Conservation (phyloP, 2,888 invertebrate species). For the Steinernema hermaphroditum region DNA sequence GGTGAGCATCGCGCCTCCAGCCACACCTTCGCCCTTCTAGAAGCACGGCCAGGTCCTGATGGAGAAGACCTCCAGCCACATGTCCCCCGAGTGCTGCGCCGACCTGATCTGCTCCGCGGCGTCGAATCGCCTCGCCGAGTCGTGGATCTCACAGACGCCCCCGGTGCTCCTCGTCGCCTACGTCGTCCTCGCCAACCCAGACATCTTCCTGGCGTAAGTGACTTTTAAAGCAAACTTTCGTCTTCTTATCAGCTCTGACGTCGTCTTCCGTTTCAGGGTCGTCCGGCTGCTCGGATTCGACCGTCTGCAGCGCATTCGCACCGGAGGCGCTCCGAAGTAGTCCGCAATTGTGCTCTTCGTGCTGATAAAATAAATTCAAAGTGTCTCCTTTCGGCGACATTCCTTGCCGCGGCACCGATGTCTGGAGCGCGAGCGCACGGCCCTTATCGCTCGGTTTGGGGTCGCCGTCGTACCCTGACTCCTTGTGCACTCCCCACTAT, state of each 20-base stretch:
- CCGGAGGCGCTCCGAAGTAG: neutral
- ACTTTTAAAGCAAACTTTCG: neutral
- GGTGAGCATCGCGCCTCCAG: too few species aligned
- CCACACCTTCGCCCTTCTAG: neutral
- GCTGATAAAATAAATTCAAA: neutral
- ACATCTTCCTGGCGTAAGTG: neutral
- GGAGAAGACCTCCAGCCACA: constrained; percentile 23
- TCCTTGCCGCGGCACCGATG: neutral
- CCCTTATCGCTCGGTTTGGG: constrained; percentile 2
- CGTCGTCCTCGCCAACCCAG: neutral
- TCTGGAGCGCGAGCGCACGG: neutral
- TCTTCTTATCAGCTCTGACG: neutral
- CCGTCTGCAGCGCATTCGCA: constrained; percentile 6
- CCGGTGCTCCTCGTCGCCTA: constrained; percentile 15
- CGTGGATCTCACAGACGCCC: constrained; percentile 8
- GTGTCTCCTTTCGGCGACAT: constrained; percentile 4
- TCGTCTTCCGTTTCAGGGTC: neutral
- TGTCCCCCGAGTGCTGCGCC: constrained; percentile 31
- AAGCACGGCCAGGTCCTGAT: constrained; percentile 33
- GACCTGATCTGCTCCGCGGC: constrained; percentile 34
- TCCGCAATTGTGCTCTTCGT: neutral
- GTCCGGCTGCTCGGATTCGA: constrained; percentile 20
- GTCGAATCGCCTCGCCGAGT: constrained; percentile 30
- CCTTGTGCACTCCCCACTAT: too few species aligned
- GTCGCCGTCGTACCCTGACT: neutral